Conservation (phyloP, 1,140 invertebrate genomes). For the Oryzaephilus surinamensis region DNA sequence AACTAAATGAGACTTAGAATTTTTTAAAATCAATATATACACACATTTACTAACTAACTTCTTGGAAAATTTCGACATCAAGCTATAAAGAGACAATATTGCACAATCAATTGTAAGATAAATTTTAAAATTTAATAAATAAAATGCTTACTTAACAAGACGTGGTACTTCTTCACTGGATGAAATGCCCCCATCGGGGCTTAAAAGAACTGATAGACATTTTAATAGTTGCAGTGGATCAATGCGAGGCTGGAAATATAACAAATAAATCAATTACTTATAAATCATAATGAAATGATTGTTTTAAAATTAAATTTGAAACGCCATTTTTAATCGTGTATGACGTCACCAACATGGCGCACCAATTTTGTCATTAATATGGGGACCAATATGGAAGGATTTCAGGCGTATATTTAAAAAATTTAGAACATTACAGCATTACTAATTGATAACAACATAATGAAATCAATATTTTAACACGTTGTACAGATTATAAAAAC, state of each 20-base stretch:
- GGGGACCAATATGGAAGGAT: no score
- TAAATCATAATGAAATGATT: no score
- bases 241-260: constrained; percentile 72
- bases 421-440: no score
- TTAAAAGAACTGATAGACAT: constrained; percentile 73
- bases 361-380: no score
- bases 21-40: constrained; percentile 86
- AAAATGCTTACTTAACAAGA: constrained; percentile 53
- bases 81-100: constrained; percentile 50
- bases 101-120: constrained; percentile 7
- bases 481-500: constrained; percentile 4
- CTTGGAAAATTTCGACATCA: constrained; percentile 93
- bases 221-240: constrained; percentile 79
- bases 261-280: constrained; percentile 9
- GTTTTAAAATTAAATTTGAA: not conserved
- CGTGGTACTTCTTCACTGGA: constrained; percentile 75
- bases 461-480: constrained; percentile 1
- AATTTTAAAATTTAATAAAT: constrained; percentile 2
- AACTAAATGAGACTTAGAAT: constrained; percentile 72
- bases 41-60: constrained; percentile 93
- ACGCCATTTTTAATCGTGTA: not conserved
- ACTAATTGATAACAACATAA: constrained; percentile 1
- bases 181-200: constrained; percentile 73
- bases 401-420: no score
- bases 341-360: constrained; percentile 11